phyloP scores from a whole-genome alignment of 2,113 vertebrate species.

The Tupaia tana region DNA sequence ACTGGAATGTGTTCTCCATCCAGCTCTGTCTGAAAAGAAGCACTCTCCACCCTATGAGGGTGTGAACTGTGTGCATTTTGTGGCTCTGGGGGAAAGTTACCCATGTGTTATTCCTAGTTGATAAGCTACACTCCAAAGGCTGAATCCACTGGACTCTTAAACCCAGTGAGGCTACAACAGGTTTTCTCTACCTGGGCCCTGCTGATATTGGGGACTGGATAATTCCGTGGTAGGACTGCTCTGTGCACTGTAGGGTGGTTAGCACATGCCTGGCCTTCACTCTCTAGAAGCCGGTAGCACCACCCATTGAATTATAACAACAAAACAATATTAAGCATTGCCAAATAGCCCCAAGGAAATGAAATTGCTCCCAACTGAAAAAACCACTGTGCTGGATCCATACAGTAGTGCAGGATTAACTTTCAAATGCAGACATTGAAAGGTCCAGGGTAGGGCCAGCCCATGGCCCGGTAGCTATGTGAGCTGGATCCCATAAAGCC shows the following conservation, averaged over 20 bases:
- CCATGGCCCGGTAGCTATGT: too few relatives aligned
- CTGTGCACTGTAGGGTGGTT: accelerated
- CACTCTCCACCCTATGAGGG: accelerated
- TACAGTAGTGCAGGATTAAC: accelerated
- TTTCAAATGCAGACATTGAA: background rate
- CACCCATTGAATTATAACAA: background rate
- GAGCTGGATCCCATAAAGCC: too few relatives aligned
- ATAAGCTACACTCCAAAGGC: background rate
- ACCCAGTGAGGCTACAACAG: accelerated
- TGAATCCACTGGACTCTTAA: background rate
- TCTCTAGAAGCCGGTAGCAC: background rate
- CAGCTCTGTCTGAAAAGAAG: background rate
- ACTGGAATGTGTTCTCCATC: background rate
- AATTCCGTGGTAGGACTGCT: accelerated
- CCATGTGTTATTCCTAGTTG: background rate
- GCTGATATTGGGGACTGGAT: background rate
- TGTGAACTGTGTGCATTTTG: accelerated
- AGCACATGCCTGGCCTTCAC: background rate
- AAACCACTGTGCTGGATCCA: background rate
- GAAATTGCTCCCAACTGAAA: background rate
- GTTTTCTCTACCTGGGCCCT: background rate
- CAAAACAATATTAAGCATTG: background rate
- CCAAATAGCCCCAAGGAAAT: background rate
- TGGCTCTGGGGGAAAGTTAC: background rate
- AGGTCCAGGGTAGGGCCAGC: too few relatives aligned